phyloP scores from a whole-genome alignment of 1,140 invertebrate species.

The Neodiprion pinetum region DNA sequence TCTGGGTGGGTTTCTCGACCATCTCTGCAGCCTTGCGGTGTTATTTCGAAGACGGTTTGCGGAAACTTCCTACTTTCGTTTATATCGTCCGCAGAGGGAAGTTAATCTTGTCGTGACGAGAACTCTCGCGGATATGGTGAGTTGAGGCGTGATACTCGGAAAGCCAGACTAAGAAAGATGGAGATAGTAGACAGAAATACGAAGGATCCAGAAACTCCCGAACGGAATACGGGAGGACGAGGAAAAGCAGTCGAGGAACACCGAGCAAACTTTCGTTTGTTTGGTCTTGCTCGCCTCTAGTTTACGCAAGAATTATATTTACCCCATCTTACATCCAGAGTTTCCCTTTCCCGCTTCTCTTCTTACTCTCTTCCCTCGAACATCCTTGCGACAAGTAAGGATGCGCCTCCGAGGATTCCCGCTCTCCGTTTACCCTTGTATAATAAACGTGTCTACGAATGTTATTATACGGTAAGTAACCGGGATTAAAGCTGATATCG shows the following conservation, averaged over 20 bases:
- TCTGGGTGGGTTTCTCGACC: too few relatives aligned
- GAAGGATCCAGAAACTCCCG: too few relatives aligned
- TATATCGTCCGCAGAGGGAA: constrained; percentile 37
- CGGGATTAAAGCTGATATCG: too few relatives aligned
- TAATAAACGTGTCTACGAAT: too few relatives aligned
- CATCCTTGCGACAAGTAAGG: too few relatives aligned
- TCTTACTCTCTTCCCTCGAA: too few relatives aligned
- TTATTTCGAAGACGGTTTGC: background rate
- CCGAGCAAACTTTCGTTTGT: constrained; percentile 37
- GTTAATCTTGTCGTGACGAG: constrained; percentile 33
- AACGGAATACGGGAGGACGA: too few relatives aligned
- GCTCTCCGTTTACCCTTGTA: too few relatives aligned
- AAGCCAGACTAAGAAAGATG: background rate
- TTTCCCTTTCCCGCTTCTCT: background rate
- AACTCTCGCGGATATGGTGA: background rate
- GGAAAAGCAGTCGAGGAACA: background rate
- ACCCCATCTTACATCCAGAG: constrained; percentile 27
- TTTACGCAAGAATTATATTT: constrained; percentile 36
- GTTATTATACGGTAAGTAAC: too few relatives aligned
- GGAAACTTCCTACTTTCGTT: constrained; percentile 46
- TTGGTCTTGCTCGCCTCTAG: constrained; percentile 25
- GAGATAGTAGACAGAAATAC: too few relatives aligned
- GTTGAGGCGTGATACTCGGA: background rate
- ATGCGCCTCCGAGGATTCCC: too few relatives aligned
- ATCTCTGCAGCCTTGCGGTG: too few relatives aligned